Conservation (phyloP, 53 echinoderm and acorn worm species). For the Astropecten irregularis region DNA sequence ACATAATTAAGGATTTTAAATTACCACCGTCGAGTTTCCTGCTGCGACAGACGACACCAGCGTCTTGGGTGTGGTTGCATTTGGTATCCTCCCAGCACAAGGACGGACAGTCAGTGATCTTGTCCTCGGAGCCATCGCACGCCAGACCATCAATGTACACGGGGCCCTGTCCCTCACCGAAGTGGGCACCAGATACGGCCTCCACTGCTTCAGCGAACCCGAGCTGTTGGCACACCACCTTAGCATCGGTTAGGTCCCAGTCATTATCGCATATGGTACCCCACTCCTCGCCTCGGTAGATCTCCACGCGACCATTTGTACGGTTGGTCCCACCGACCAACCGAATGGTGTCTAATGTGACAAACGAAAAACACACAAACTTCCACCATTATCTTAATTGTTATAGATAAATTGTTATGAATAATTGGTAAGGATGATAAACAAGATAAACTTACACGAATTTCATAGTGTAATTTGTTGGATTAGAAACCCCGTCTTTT, state of each 20-base stretch:
- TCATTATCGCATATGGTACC: slow-evolving; percentile 17
- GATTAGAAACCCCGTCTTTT: no score
- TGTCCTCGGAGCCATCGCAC: not conserved
- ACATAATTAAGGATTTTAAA: no score
- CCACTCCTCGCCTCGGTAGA: not conserved
- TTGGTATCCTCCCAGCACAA: not conserved
- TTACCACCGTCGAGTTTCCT: no score
- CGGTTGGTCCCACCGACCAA: not conserved
- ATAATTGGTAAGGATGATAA: no score
- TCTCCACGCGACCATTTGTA: not conserved
- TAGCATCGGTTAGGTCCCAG: slow-evolving; percentile 36
- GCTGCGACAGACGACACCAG: slow-evolving; percentile 43
- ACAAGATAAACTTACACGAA: no score
- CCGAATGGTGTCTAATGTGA: not conserved
- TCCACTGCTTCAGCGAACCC: slow-evolving; percentile 6
- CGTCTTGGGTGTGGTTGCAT: slow-evolving; percentile 36
- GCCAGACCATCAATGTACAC: slow-evolving; percentile 8
- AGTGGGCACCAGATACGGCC: slow-evolving; percentile 16
- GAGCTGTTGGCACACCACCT: slow-evolving; percentile 30
- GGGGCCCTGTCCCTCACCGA: not conserved
- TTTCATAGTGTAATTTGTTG: no score
- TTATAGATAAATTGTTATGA: no score
- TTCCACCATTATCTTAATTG: no score
- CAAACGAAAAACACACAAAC: no score
- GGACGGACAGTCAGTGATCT: not conserved